These are phyloP conservation scores for Seriola quinqueradiata DNA, from an alignment of 2,113 vertebrate genomes.

Conservation along the genomic window DNA sequence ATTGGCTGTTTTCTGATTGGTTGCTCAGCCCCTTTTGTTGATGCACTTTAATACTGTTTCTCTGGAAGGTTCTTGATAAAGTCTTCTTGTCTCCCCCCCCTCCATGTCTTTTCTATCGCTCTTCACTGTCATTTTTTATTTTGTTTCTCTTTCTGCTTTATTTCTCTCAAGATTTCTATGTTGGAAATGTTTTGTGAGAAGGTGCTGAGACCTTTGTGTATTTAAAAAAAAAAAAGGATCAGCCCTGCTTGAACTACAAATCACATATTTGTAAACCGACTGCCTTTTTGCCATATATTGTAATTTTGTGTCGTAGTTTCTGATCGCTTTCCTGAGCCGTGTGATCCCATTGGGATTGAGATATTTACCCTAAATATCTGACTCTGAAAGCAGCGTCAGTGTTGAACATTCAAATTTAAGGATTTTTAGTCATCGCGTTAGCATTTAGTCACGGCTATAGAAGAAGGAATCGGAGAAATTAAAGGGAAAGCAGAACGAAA, in stretches of 20 bases:
- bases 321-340: background rate
- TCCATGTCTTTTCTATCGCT: background rate
- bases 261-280: background rate
- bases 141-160: no score
- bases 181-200: background rate
- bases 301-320: background rate
- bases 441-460: background rate
- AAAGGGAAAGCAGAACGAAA: background rate
- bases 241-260: background rate
- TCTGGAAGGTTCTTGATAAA: conserved; percentile 36
- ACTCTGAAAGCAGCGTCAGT: background rate
- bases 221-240: no score
- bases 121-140: background rate
- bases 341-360: background rate
- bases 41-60: conserved; percentile 58
- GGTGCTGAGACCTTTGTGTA: background rate
- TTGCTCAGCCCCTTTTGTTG: conserved; percentile 13
- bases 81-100: background rate
- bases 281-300: background rate
- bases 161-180: background rate
- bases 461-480: background rate
- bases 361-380: background rate
- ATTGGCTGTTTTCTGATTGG: conserved; percentile 30
- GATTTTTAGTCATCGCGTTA: no score
- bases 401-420: no score